Conservation (phyloP, 2,888 invertebrate genomes). For the Standfussiana lucernea region DNA sequence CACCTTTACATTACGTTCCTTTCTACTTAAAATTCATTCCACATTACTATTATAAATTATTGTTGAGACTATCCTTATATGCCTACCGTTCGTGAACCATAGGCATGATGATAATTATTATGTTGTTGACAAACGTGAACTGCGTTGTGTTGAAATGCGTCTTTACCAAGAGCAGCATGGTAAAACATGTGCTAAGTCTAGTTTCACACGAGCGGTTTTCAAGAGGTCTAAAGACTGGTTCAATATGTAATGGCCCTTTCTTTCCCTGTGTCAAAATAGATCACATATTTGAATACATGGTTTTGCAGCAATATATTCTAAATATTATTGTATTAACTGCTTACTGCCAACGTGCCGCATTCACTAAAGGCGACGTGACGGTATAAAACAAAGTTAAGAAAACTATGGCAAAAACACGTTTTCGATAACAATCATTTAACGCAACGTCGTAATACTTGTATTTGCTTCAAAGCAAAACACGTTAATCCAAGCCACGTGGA, state of each 20-base stretch:
- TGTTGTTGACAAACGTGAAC: background rate
- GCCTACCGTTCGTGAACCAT: background rate
- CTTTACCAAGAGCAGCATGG: background rate
- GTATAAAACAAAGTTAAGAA: background rate
- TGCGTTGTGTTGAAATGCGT: background rate
- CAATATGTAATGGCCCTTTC: no score
- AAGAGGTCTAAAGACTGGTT: slow-evolving; percentile 1
- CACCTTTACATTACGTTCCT: no score
- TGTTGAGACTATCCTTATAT: background rate
- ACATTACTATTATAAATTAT: background rate
- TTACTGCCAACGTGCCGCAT: background rate
- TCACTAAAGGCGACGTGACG: background rate
- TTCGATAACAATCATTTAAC: background rate
- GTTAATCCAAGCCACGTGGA: background rate
- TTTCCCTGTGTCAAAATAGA: background rate
- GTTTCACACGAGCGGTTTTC: background rate
- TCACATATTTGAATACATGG: background rate
- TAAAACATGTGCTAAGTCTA: slow-evolving; percentile 24
- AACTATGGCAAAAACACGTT: background rate
- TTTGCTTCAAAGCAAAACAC: background rate
- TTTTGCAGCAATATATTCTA: background rate
- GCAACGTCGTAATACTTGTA: background rate
- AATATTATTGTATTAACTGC: background rate
- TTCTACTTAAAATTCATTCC: no score
- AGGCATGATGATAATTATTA: background rate